Percentiles rank a stretch among this genome's conserved stretches.
These are phyloP conservation scores for Drosophila lini DNA, from an alignment of 1,140 invertebrate genomes.

Conservation along the genomic window DNA sequence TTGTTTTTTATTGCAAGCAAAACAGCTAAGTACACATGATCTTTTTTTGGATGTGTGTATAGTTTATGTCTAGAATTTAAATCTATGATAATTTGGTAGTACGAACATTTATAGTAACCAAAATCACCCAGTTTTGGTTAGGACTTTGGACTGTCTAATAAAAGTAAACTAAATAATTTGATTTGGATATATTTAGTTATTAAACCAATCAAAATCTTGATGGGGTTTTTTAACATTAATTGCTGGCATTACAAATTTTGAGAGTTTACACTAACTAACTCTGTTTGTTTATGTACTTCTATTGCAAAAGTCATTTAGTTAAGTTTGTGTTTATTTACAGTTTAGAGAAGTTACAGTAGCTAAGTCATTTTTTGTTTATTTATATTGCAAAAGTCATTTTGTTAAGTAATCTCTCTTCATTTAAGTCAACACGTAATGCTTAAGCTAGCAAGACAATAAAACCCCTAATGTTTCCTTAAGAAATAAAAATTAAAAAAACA, in stretches of 20 bases:
- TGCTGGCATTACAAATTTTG: not conserved
- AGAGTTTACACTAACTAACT: not conserved
- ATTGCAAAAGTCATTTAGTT: conserved; percentile 16
- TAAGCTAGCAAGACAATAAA: not conserved
- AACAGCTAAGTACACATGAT: conserved; percentile 30
- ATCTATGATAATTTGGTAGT: not conserved
- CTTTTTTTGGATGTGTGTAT: not conserved
- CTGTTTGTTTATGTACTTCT: not conserved
- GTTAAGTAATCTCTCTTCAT: conserved; percentile 26
- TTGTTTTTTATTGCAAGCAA: conserved; percentile 14
- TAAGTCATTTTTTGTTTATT: not conserved
- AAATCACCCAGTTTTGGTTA: not conserved
- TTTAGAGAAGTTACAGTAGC: not conserved
- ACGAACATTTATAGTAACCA: too few species aligned
- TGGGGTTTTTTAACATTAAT: not conserved
- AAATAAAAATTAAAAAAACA: not conserved
- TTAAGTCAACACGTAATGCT: conserved; percentile 14
- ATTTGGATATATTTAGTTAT: not conserved
- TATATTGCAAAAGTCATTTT: conserved; percentile 28
- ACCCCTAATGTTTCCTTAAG: not conserved
- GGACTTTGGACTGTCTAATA: not conserved
- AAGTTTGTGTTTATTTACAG: not conserved
- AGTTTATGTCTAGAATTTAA: not conserved
- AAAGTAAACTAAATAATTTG: not conserved
- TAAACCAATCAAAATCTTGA: not conserved